Evolutionary conservation across 2,113 vertebrate genomes (phyloP).

Genomic region (Micronisus gabar): DNA sequence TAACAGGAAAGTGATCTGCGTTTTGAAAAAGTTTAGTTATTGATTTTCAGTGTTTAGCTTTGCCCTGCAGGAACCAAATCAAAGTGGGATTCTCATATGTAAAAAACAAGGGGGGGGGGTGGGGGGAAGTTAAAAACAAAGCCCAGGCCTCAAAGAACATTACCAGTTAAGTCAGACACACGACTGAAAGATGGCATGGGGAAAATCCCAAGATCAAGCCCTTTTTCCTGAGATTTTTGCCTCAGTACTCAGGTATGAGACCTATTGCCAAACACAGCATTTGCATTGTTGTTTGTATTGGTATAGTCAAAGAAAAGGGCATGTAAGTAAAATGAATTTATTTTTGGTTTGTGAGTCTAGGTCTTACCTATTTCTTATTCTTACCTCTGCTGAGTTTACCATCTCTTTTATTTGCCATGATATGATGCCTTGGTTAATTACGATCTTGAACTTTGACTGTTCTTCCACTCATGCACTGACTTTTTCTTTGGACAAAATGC

Average conservation of each 20-base stretch:
- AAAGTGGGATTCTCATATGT: not conserved
- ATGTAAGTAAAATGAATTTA: not conserved
- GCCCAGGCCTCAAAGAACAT: not conserved
- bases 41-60: not conserved
- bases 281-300: not conserved
- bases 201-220: not conserved
- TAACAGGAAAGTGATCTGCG: not conserved
- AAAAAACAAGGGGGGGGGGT: not conserved
- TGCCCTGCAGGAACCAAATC: not conserved
- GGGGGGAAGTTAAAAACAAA: not conserved
- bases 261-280: not conserved
- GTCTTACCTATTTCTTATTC: not conserved
- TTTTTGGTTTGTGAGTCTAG: not conserved
- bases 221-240: not conserved
- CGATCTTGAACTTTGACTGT: not conserved
- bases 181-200: accelerated
- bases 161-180: not conserved
- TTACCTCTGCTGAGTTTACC: not conserved
- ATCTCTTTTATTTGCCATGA: not conserved
- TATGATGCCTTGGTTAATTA: not conserved
- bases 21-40: not conserved
- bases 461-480: not conserved
- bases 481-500: not conserved
- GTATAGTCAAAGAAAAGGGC: not conserved
- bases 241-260: not conserved